Base-by-base conservation (phyloP, 2,113 vertebrate genomes). In the Ictalurus punctatus region DNA sequence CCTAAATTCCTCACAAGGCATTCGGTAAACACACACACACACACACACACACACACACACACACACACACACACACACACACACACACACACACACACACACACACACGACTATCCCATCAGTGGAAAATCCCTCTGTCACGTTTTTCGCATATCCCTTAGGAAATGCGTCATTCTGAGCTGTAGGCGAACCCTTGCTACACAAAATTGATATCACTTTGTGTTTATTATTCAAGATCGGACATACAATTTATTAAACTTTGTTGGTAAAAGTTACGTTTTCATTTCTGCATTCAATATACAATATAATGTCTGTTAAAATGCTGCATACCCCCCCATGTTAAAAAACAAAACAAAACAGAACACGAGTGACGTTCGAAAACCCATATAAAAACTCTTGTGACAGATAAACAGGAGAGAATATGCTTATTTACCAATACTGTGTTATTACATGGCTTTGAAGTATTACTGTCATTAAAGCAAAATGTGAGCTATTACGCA, bases 371-470 rank as follows among this genome's bases (percentile, higher is more conserved):
- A 0, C 44, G 6, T 48, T 7, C 44, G 6, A 48, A 48, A 48
- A 48, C 44, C 85, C 87, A 79, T 90, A 84, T 52, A 92, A 89
- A n/a, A 37, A 40, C 69, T 48, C 80, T 67, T 87, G 40, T 84
- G 89, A 89, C 89, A 87, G 88, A 74, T 84, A 69, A 88, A 73
- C 54, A 30, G 40, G 69, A 90, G 34, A 87, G 88, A 89, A 37
- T 86, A 89, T 82, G 86, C 87, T 87, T 85, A 91, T 90, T 88
- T 74, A 59, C 88, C 84, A 91, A 87, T 63, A 81, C 59, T 87
- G 23, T 83, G 83, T 52, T 56, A 80, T 82, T 87, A 86, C 90
- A 82, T 59, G 81, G 87, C 71, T 69, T 73, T 89, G 81, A 89
- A 89, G 58, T 48, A 76, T 19, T 27, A 84, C 48, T 73, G 78